These are phyloP conservation scores for Zonitis immaculata DNA, from an alignment of 2,888 invertebrate species.

Conservation along the genomic window DNA sequence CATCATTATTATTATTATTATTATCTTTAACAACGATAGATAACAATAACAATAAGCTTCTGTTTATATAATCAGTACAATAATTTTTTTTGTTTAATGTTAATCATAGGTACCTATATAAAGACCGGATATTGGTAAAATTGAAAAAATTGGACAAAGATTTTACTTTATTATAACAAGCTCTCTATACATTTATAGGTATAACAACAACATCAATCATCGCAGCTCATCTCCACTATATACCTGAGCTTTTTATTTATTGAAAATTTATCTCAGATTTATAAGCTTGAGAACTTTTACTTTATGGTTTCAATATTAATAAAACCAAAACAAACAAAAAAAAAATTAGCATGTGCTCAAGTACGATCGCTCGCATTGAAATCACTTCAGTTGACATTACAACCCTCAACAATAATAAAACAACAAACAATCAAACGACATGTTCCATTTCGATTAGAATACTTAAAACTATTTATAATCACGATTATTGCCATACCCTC, in stretches of 20 bases:
- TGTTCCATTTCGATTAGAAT: background rate
- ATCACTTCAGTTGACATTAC: constrained; percentile 3
- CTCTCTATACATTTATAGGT: too few relatives aligned
- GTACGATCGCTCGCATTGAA: background rate
- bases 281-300: background rate
- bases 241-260: constrained; percentile 23
- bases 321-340: background rate
- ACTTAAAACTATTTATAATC: background rate
- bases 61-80: background rate
- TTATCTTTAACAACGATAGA: constrained; percentile 10
- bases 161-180: background rate
- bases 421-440: background rate
- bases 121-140: constrained; percentile 32
- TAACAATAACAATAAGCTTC: constrained; percentile 3
- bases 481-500: background rate
- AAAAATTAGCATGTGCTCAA: background rate
- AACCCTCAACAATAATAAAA: background rate
- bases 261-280: constrained; percentile 8
- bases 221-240: too few relatives aligned
- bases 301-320: background rate
- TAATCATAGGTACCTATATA: too few relatives aligned
- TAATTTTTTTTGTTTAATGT: background rate
- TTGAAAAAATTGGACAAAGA: constrained; percentile 22
- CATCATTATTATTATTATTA: constrained; percentile 11
- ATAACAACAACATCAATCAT: constrained; percentile 34